Evolutionary conservation across 2,113 vertebrate genomes (phyloP).

Genomic region (Ceratotherium simum): DNA sequence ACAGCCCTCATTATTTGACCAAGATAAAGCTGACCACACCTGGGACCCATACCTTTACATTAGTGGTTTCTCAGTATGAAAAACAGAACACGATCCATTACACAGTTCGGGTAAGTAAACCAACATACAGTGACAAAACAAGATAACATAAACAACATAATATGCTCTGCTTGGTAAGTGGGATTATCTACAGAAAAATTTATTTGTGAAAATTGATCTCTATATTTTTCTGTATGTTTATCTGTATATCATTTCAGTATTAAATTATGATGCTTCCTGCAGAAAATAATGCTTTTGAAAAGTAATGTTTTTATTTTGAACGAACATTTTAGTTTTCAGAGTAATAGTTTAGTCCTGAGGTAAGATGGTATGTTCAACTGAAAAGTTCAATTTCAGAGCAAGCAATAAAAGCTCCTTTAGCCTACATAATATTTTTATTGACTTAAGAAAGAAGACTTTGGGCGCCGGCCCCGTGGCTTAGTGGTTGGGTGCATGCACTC

Average conservation of each 20-base stretch:
- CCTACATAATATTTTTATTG: background rate
- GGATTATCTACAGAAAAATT: background rate
- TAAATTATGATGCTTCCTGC: background rate
- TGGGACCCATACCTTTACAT: constrained; percentile 94
- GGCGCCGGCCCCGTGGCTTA: too few relatives aligned
- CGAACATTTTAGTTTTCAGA: constrained; percentile 19
- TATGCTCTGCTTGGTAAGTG: background rate
- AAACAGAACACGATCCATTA: constrained; percentile 99
- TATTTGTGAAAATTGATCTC: background rate
- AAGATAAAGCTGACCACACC: constrained; percentile 96
- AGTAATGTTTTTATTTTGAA: constrained; percentile 43
- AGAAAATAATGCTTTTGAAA: constrained; percentile 58
- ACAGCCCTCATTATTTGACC: constrained; percentile 99
- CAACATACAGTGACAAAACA: background rate
- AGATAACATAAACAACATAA: background rate
- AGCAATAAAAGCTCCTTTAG: background rate
- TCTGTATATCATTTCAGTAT: background rate
- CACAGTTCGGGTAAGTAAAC: constrained; percentile 92
- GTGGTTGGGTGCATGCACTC: too few relatives aligned
- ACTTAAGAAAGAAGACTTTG: background rate
- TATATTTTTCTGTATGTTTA: background rate
- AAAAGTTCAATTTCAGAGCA: background rate
- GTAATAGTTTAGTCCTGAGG: background rate
- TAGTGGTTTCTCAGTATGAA: constrained; percentile 99
- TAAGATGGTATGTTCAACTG: background rate